These are phyloP conservation scores for Hirudinaria manillensis DNA, from an alignment of 2,888 invertebrate genomes.

Conservation along the genomic window DNA sequence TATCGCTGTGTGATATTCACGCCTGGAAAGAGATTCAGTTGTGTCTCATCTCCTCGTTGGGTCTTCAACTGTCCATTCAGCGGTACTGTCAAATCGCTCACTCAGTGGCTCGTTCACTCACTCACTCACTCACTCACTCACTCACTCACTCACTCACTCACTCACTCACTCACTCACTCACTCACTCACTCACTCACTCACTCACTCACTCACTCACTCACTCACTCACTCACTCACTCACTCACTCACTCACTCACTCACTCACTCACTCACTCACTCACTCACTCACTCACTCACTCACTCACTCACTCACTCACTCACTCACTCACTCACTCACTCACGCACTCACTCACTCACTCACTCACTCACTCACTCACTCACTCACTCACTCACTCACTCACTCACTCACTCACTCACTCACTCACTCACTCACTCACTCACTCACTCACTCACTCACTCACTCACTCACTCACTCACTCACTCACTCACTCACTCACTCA, in stretches of 20 bases:
- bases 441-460: slow-evolving; percentile 7
- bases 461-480: slow-evolving; percentile 7
- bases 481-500: slow-evolving; percentile 7
- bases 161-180: slow-evolving; percentile 16
- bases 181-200: slow-evolving; percentile 16
- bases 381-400: slow-evolving; percentile 7
- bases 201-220: slow-evolving; percentile 12
- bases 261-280: slow-evolving; percentile 7
- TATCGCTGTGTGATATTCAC: too few species aligned
- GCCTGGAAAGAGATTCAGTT: too few species aligned
- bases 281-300: slow-evolving; percentile 7
- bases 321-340: slow-evolving; percentile 7
- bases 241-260: slow-evolving; percentile 7
- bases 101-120: not conserved
- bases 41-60: too few species aligned
- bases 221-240: slow-evolving; percentile 7
- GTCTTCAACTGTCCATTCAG: too few species aligned
- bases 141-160: slow-evolving; percentile 16
- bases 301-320: slow-evolving; percentile 7
- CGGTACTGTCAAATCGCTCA: not conserved
- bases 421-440: slow-evolving; percentile 7
- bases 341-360: slow-evolving; percentile 3
- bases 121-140: slow-evolving; percentile 16
- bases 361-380: slow-evolving; percentile 7
- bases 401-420: slow-evolving; percentile 7